Evolutionary conservation across 2,797 vertebrate genomes (phyloP).

Genomic region (Pantherophis vulpinus): DNA sequence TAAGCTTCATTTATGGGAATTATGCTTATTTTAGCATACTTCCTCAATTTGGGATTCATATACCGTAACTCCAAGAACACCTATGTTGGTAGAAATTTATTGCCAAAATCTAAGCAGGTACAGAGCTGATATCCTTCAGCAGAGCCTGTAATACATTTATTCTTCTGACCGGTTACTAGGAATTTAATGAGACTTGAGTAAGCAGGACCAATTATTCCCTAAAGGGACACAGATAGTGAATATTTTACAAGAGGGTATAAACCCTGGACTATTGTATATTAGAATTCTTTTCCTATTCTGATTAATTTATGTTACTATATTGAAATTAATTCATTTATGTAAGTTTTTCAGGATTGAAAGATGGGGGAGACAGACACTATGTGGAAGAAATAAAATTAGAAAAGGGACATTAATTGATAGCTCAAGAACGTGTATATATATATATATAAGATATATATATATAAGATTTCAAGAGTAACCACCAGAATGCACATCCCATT

Average conservation of each 20-base stretch:
- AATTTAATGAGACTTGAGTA: background rate
- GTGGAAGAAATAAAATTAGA: background rate
- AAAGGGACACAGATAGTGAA: background rate
- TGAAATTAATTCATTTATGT: slow-evolving; percentile 41
- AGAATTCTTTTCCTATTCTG: slow-evolving; percentile 18
- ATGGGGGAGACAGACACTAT: background rate
- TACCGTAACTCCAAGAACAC: background rate
- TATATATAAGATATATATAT: background rate
- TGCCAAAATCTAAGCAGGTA: background rate
- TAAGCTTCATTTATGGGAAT: background rate
- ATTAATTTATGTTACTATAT: slow-evolving; percentile 19
- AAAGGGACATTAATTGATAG: background rate
- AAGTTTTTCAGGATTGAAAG: slow-evolving; percentile 11
- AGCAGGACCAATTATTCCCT: background rate
- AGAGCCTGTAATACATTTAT: background rate
- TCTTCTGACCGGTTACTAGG: background rate
- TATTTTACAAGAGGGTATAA: slow-evolving; percentile 25
- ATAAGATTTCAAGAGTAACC: background rate
- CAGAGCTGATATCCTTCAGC: background rate
- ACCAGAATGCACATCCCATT: background rate
- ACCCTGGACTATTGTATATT: background rate
- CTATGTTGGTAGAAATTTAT: background rate
- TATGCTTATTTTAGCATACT: background rate
- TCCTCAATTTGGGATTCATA: background rate
- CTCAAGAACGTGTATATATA: background rate